Evolutionary conservation across 2,888 invertebrate genomes (phyloP).

Genomic region (Barypeithes pellucidus): DNA sequence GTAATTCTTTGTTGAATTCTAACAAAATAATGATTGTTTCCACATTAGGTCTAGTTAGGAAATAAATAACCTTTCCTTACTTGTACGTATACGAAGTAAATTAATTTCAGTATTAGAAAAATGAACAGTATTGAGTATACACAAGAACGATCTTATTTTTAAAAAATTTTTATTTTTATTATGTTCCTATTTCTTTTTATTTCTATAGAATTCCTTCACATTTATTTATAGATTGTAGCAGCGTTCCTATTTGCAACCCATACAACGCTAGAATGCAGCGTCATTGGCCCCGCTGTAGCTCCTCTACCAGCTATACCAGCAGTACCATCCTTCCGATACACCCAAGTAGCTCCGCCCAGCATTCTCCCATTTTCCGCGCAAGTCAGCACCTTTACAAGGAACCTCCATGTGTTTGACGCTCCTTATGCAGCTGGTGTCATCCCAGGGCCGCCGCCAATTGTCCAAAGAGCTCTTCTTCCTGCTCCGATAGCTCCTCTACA

Average conservation of each 20-base stretch:
- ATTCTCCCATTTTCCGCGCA: slow-evolving; percentile 78
- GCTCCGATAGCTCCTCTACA: slow-evolving; percentile 50
- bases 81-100: too few relatives aligned
- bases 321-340: slow-evolving; percentile 60
- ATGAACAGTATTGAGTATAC: too few relatives aligned
- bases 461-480: slow-evolving; percentile 55
- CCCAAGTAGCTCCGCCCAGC: slow-evolving; percentile 76
- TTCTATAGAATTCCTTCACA: too few relatives aligned
- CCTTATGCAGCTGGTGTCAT: slow-evolving; percentile 63
- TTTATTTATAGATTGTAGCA: slow-evolving; percentile 58
- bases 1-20: too few relatives aligned
- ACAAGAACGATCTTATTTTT: too few relatives aligned
- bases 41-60: too few relatives aligned
- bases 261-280: slow-evolving; percentile 52
- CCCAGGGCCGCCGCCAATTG: slow-evolving; percentile 58
- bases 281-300: slow-evolving; percentile 39
- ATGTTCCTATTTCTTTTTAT: too few relatives aligned
- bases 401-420: slow-evolving; percentile 71
- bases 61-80: too few relatives aligned
- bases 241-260: slow-evolving; percentile 45
- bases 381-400: slow-evolving; percentile 73
- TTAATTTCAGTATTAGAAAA: too few relatives aligned
- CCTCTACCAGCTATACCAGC: slow-evolving; percentile 44
- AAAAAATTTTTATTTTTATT: too few relatives aligned
- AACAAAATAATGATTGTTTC: too few relatives aligned